Conservation (phyloP, 2,797 vertebrate genomes). For the Prunella strophiata region DNA sequence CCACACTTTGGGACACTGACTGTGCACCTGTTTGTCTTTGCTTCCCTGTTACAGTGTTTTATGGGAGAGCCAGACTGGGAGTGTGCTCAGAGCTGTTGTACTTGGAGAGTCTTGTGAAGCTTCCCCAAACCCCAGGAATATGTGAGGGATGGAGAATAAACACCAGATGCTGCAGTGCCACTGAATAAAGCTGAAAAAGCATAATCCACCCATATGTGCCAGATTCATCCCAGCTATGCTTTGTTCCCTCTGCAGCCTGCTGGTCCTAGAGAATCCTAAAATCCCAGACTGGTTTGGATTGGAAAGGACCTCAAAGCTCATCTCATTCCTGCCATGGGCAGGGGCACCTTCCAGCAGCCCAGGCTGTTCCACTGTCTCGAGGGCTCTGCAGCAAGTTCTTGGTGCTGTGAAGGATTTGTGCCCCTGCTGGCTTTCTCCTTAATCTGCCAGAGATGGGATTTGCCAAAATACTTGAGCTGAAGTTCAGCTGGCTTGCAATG, state of each 20-base stretch:
- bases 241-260: background rate
- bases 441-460: slow-evolving; percentile 8
- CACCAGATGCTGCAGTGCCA: background rate
- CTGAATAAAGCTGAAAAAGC: background rate
- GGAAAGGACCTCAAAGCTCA: background rate
- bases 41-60: background rate
- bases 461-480: background rate
- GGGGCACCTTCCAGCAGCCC: background rate
- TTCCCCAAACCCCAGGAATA: background rate
- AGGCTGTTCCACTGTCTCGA: background rate
- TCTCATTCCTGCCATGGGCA: background rate
- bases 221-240: background rate
- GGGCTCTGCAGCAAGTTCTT: background rate
- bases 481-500: background rate
- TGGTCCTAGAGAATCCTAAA: background rate
- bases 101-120: background rate
- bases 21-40: background rate
- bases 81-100: background rate
- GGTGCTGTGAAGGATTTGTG: background rate
- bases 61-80: background rate
- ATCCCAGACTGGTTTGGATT: background rate
- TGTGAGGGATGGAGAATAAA: background rate
- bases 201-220: background rate
- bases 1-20: background rate
- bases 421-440: background rate